Evolutionary conservation across 2,888 invertebrate genomes (phyloP), one percentile per base, ranked within the genome.

Genomic region (Xylocampa areola): DNA sequence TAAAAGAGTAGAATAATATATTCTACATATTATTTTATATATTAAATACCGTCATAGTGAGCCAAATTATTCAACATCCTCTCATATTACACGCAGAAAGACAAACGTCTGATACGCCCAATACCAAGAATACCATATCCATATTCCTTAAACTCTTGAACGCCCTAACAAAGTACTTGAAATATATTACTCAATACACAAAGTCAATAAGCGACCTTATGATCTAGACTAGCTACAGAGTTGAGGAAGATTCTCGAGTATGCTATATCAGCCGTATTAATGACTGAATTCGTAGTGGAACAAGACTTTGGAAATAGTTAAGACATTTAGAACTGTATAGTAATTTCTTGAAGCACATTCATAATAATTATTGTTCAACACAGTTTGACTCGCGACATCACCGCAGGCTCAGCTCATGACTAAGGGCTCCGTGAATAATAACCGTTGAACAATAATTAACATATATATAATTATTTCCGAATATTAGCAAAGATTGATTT

Each of bases 151-250:
- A 44, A 29, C 30, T 30, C 21, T 43, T 27, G 25, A 62, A 51
- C 11, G 5, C 50, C 16, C 36, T 47, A 48, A 48, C 58, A 54
- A 44, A 2, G 23, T 50, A 10, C 50, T 48, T 48, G 39, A 51
- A 43, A 62, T 57, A 51, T 69, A 53, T 61, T 54, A 41, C 41
- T 30, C 58, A 41, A 53, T 47, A 47, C 16, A 50, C 39, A 30
- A 40, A 36, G 21, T 33, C 44, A 49, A 53, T 35, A 52, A 49
- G 29, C 23, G 29, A 27, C 51, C 11, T 11, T 59, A 40, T 13
- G 29, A 39, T 29, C 14, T 16, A 27, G 60, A 60, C 47, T 49
- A 50, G 29, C 39, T 30, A 14, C 14, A 14, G 4, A 49, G 16
- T 10, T 17, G 17, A 39, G 17, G 35, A 59, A 40, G 57, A 55